Conservation (phyloP, 2,113 vertebrate genomes). For the Laticauda laticaudata region DNA sequence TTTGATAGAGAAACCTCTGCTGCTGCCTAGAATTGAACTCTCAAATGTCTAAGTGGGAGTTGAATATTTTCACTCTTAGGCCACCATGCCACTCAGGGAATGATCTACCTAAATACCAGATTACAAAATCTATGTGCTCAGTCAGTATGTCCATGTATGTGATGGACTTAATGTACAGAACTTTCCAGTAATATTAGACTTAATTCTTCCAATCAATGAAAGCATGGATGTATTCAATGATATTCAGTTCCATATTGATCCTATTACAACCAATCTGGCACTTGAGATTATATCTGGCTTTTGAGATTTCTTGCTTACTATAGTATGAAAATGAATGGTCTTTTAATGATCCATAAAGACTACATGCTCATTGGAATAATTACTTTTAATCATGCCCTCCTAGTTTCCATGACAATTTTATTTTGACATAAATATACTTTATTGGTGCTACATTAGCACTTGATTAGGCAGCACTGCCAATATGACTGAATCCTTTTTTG, state of each 20-base stretch:
- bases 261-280: neutral
- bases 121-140: neutral
- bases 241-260: neutral
- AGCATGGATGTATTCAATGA: neutral
- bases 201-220: neutral
- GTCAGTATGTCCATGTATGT: neutral
- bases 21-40: neutral
- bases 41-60: neutral
- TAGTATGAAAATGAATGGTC: neutral
- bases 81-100: neutral
- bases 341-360: neutral
- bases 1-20: neutral
- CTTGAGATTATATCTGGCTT: neutral
- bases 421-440: constrained; percentile 38
- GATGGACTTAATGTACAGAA: neutral
- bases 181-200: neutral
- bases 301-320: neutral
- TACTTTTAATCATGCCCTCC: neutral
- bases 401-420: neutral
- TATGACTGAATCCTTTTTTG: neutral
- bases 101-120: neutral
- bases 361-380: neutral
- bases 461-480: constrained; percentile 2
- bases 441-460: constrained; percentile 32
- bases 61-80: neutral